Base-by-base conservation (phyloP, 2,113 vertebrate genomes). In the Elachura formosa region DNA sequence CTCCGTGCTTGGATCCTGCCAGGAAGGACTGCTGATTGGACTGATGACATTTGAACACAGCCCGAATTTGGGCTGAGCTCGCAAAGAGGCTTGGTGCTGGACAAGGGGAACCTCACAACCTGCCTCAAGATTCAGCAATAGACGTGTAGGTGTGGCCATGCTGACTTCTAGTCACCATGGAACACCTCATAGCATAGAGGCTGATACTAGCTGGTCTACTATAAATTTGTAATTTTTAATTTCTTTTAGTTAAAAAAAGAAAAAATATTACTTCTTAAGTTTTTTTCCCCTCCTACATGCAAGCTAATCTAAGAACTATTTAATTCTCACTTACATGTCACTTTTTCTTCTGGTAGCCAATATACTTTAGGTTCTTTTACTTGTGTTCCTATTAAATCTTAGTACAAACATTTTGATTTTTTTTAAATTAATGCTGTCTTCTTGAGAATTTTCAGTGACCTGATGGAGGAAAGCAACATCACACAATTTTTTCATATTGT, bases 1-100 rank as follows among this genome's bases (percentile, higher is more conserved):
- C 40, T 36, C 5, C 14, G 46, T 0, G 0, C 11, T 46, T 74
- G 24, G 40, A 61, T 64, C 55, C 49, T 0, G 0, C 33, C 2
- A 2, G 75, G 28, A 58, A 34, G 14, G 43, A 23, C n/a, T 78
- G 41, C 41, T 78, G 33, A 16, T 69, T 59, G n/a, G 19, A 69
- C 20, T 17, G 0, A 0, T 0, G 3, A 13, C 54, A 11, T 82
- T 11, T 61, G 31, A 85, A 43, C 46, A 34, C 31, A 58, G 46
- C 41, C n/a, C 2, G 1, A 11, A 54, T 36, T 17, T 1, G 2
- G 51, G 31, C 22, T 71, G 71, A 74, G 23, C 49, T 33, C 17
- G 3, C 55, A 43, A 54, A 87, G 55, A 43, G 45, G 12, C 66
- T 75, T 78, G n/a, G n/a, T 69, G 38, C n/a, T 56, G 46, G 79